Evolutionary conservation across 2,113 vertebrate species (phyloP).

Genomic region (Pelodiscus sinensis): DNA sequence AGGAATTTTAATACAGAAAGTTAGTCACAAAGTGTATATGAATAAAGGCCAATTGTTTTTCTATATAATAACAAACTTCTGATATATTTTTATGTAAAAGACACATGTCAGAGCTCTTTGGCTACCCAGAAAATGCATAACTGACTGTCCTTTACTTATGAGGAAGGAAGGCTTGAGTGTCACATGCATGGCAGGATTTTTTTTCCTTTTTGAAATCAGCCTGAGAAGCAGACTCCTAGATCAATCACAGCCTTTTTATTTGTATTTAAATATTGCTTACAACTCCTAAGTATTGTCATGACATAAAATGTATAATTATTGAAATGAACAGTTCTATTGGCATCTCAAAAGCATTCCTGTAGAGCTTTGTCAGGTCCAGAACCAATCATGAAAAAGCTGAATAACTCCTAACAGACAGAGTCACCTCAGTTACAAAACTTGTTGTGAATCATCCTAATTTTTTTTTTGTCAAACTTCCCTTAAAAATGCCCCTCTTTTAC

Average conservation of each 20-base stretch:
- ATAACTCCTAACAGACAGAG: rapidly evolving
- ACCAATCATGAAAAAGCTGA: background rate
- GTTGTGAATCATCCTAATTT: background rate
- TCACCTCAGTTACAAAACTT: background rate
- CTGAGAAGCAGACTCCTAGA: background rate
- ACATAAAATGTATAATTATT: rapidly evolving
- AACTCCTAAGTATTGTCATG: background rate
- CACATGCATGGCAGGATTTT: background rate
- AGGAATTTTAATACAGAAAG: background rate
- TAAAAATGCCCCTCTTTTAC: background rate
- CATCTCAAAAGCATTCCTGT: rapidly evolving
- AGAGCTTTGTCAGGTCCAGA: rapidly evolving
- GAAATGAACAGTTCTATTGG: rapidly evolving
- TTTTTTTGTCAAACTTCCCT: background rate
- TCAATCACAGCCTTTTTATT: rapidly evolving
- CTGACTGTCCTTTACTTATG: background rate
- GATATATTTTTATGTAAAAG: background rate
- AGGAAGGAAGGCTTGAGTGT: background rate
- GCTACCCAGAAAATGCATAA: background rate
- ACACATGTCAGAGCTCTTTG: background rate
- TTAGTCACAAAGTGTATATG: background rate
- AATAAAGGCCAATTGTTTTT: background rate
- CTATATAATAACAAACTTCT: rapidly evolving
- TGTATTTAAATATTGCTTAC: rapidly evolving
- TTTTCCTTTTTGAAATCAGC: rapidly evolving